Evolutionary conservation across 2,113 vertebrate genomes (phyloP).

Genomic region (Hemibagrus wyckioides): DNA sequence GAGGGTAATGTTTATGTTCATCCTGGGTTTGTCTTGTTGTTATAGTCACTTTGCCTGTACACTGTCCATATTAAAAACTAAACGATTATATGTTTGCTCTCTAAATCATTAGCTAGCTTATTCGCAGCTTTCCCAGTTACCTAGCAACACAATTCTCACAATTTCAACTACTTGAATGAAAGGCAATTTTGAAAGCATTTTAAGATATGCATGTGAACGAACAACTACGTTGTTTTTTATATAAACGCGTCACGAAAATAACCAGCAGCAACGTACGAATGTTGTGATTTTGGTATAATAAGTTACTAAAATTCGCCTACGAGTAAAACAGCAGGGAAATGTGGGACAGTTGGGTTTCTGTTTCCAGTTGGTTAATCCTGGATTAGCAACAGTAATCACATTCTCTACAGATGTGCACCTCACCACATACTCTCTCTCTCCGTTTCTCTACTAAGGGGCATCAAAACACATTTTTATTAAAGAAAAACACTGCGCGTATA

Average conservation of each 20-base stretch:
- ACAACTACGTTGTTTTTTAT: background rate
- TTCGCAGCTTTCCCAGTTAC: background rate
- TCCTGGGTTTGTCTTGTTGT: background rate
- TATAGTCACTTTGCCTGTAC: background rate
- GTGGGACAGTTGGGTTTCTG: background rate
- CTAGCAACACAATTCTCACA: background rate
- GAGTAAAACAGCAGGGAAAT: background rate
- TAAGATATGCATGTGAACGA: background rate
- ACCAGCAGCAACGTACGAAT: background rate
- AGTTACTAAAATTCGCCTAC: background rate
- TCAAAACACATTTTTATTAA: conserved; percentile 26
- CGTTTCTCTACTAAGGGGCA: conserved; percentile 28
- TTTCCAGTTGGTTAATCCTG: conserved; percentile 22
- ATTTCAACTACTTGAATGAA: background rate
- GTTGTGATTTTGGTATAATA: background rate
- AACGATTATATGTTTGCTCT: background rate
- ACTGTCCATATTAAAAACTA: background rate
- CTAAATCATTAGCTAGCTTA: background rate
- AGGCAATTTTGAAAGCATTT: too few relatives aligned
- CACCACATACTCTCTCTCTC: background rate
- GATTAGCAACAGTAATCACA: conserved; percentile 44
- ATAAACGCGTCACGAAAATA: background rate
- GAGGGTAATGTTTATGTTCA: background rate
- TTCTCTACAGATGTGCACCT: conserved; percentile 49
- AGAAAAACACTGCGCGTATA: conserved; percentile 16